These are phyloP conservation scores for Diorhabda sublineata DNA, from an alignment of 1,140 invertebrate genomes.

Conservation along the genomic window DNA sequence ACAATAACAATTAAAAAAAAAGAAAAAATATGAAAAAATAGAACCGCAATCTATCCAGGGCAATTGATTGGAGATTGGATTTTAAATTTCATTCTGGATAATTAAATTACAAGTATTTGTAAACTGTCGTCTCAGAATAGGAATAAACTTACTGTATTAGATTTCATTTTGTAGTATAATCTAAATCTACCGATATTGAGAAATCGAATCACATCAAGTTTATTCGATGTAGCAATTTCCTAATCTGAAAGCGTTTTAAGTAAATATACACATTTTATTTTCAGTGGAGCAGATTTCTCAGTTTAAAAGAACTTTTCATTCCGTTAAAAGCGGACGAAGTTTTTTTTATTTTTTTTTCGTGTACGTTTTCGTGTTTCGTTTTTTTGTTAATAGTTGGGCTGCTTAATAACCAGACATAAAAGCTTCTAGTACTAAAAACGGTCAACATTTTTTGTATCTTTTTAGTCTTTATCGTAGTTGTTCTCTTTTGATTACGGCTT, in stretches of 20 bases:
- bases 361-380: neutral
- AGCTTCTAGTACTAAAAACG: no score
- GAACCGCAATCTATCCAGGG: no score
- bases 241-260: neutral
- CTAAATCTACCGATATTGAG: conserved; percentile 2
- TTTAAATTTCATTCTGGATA: no score
- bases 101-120: neutral
- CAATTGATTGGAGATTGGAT: no score
- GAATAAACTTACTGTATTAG: neutral
- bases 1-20: no score
- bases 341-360: neutral
- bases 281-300: neutral
- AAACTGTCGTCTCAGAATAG: no score
- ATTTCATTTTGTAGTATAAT: neutral
- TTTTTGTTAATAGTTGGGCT: neutral
- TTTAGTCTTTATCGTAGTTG: no score
- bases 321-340: neutral
- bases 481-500: no score
- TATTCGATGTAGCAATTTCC: conserved; percentile 2
- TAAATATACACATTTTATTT: neutral
- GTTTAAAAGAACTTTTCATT: conserved; percentile 1
- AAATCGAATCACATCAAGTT: neutral
- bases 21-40: no score
- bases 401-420: neutral
- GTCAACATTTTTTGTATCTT: no score